Evolutionary conservation across 2,797 vertebrate species (phyloP), one percentile per base, ranked within the genome.

Genomic region (Characodon lateralis): DNA sequence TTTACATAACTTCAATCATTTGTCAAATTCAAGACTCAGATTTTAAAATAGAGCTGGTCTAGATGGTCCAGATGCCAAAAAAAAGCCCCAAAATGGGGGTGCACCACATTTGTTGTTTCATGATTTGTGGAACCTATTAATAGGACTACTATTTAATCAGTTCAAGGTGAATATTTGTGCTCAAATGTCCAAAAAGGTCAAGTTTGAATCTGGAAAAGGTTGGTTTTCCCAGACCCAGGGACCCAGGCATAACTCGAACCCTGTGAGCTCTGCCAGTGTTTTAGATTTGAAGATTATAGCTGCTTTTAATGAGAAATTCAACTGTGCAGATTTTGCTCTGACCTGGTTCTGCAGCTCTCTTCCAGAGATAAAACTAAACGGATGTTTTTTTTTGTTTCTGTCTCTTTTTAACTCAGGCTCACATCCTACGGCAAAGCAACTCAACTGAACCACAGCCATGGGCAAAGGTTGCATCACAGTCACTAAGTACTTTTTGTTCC

Each of bases 401-500:
- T 71, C 28, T 73, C 22, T 68, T 76, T 72, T 51, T 12, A 63
- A 74, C 26, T 69, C 18, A 77, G 31, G 0, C 70, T 53, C 74
- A 73, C 10, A 24, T 35, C 26, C n/a, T 24, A 24, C 28, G 68
- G 31, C 14, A 0, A 53, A 72, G 20, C 69, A 26, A 39, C 71
- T 24, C 71, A 84, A 22, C 84, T 93, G 89, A 88, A 73, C 18
- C 35, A 12, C 78, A 85, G 56, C 88, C 90, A 96, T 96, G 96
- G 93, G 87, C 78, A 96, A 95, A 89, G 95, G 95, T 89, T 96
- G 95, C 90, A 90, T 95, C 83, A 86, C 94, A 14, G 94, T 93
- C 76, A 95, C 93, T 88, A 96, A 96, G 87, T 96, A 96, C 85
- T 96, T 96, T 89, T 90, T 96, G 6, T 96, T 96, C 88, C 93